A percentile compares a stretch with the other conserved stretches of the same genome.
These are phyloP conservation scores for Apoda limacodes DNA, from an alignment of 2,888 invertebrate species.

Conservation along the genomic window DNA sequence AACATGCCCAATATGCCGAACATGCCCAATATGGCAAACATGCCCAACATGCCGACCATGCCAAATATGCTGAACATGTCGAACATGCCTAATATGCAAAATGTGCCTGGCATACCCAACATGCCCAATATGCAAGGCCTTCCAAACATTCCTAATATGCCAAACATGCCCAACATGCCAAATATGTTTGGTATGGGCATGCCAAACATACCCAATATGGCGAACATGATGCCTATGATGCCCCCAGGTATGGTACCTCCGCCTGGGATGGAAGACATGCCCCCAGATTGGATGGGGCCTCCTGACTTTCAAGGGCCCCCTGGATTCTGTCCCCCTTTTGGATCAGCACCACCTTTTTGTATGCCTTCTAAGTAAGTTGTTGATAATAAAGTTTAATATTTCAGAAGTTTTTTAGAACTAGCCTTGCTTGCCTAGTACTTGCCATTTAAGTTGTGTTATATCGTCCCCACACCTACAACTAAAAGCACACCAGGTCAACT, in stretches of 20 bases:
- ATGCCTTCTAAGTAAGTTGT: conserved; percentile 56
- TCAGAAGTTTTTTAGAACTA: conserved; percentile 2
- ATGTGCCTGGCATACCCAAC: conserved; percentile 16
- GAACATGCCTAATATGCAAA: conserved; percentile 7
- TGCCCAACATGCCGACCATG: conserved; percentile 8
- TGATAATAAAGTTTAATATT: conserved; percentile 1
- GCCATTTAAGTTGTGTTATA: too few relatives aligned
- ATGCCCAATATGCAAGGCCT: conserved; percentile 21
- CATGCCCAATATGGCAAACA: conserved; percentile 12
- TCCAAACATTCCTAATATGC: conserved; percentile 6
- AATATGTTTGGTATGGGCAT: conserved; percentile 21
- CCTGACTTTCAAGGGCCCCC: conserved; percentile 36
- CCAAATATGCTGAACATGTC: conserved; percentile 6
- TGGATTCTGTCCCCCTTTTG: conserved; percentile 44
- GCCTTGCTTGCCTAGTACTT: background rate
- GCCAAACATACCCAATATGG: conserved; percentile 15
- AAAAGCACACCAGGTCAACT: too few relatives aligned
- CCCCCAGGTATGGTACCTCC: conserved; percentile 26
- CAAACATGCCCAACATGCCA: conserved; percentile 25
- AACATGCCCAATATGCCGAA: conserved; percentile 8
- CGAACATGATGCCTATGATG: conserved; percentile 22
- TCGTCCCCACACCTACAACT: too few relatives aligned
- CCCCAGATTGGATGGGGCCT: conserved; percentile 38
- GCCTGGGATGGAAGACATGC: conserved; percentile 27
- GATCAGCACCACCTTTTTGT: conserved; percentile 41